Evolutionary conservation across 2,113 vertebrate genomes (phyloP).

Genomic region (Microcebus griseorufus): DNA sequence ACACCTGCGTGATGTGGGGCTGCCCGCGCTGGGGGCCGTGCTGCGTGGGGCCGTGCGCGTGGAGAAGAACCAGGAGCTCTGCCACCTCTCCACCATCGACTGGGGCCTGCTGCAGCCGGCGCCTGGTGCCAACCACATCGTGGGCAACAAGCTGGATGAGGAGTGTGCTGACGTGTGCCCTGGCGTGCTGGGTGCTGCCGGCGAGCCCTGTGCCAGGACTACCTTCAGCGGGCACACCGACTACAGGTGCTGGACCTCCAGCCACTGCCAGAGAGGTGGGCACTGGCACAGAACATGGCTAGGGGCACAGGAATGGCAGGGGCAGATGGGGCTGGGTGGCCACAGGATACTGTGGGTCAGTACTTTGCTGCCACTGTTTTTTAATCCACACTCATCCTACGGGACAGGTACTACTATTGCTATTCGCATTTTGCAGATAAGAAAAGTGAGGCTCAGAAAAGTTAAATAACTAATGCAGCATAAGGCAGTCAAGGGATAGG

Average conservation of each 20-base stretch:
- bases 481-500: neutral
- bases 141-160: conserved; percentile 84
- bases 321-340: neutral
- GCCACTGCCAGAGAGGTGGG: conserved; percentile 89
- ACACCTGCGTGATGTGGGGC: conserved; percentile 85
- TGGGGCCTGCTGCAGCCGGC: conserved; percentile 86
- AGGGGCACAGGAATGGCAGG: neutral
- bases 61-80: conserved; percentile 90
- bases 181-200: conserved; percentile 80
- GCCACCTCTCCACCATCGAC: conserved; percentile 89
- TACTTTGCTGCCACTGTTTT: neutral
- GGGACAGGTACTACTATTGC: neutral
- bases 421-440: neutral
- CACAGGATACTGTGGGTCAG: neutral
- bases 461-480: neutral
- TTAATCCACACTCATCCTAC: neutral
- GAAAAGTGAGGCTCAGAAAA: conserved; percentile 10
- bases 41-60: conserved; percentile 84
- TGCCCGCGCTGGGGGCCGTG: conserved; percentile 83
- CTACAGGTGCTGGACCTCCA: conserved; percentile 89
- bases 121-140: conserved; percentile 82
- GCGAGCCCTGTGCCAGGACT: conserved; percentile 84
- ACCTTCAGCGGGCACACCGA: conserved; percentile 77
- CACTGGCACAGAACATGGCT: neutral
- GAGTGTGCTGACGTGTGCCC: conserved; percentile 88